Evolutionary conservation across 2,797 vertebrate species (phyloP), one percentile per base, ranked within the genome.

Genomic region (Catharus ustulatus): DNA sequence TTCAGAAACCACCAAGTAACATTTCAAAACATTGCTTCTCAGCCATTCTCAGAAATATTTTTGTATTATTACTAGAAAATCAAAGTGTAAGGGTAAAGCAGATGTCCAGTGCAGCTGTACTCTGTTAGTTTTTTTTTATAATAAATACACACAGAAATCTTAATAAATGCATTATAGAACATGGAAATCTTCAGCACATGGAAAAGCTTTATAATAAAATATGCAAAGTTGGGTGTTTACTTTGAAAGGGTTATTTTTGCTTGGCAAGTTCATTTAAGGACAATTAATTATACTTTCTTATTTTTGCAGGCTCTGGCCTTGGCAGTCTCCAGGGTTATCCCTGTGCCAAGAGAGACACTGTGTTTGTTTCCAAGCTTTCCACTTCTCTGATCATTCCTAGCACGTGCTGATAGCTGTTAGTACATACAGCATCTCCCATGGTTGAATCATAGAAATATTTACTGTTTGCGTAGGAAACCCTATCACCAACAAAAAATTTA

Each of bases 261-360:
- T 92, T 9, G 5, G 13, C 16, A 77, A 74, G 94, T 96, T 97
- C 96, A 95, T 87, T 75, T 95, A 89, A 97, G 96, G 96, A 96
- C 91, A 97, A 94, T 95, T 95, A 94, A 96, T 95, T 96, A 90
- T 90, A 46, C 95, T 94, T 93, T 83, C 95, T 92, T 85, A 72
- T 94, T 92, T 96, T 91, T 59, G 62, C 91, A 80, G 80, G 58
- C 79, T 76, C 88, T 83, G 93, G 93, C 85, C 89, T 94, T 93
- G 94, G 94, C 95, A 96, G 89, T 94, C 95, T 95, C 78, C 91
- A 92, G 94, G 93, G 91, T 95, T 95, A 95, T 90, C 83, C 89
- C 81, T 61, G 84, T 93, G 91, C 95, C 96, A 97, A 77, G 63
- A 95, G 89, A 88, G 93, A 93, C 96, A 85, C 51, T 6, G 51